Evolutionary conservation across 2,888 invertebrate genomes (phyloP), one percentile per base, ranked within the genome.

Genomic region (Sarcophaga subvicina): DNA sequence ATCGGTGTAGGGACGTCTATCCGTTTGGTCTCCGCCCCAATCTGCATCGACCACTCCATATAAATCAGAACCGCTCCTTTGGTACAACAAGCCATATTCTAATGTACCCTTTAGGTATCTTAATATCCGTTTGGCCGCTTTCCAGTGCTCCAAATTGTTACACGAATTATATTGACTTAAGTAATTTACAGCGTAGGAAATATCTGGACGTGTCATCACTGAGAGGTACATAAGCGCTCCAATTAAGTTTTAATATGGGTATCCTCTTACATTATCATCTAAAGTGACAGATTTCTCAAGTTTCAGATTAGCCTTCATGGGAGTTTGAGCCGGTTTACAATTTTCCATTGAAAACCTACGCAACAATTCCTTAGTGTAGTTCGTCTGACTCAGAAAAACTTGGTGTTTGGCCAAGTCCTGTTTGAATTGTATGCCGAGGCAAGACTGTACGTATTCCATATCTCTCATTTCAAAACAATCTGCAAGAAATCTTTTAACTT

Each of bases 321-420:
- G 81, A n/a, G 82, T 86, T 62, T 63, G 14, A 8, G 59, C 81
- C 14, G 86, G 63, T 62, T 87, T 88, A 47, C 88, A 87, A 27
- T 81, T 45, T 49, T 54, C 47, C 86, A 85, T 85, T 17, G 64
- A 69, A 4, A 84, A 86, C 11, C 80, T 80, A 12, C 79, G 25
- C 49, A 85, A 64, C 25, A 79, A 27, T 22, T 63, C 60, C 63
- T 83, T 37, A n/a, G 60, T 88, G 76, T 87, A 87, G n/a, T 47
- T 27, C 4, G 10, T 2, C 69, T 87, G 87, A 10, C 27, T 62
- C 20, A 84, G 62, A 62, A 59, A 27, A 14, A 78, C 47, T 62
- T 54, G 11, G 12, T 81, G 45, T 45, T 17, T 25, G 10, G 27
- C n/a, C 17, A 88, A 62, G 25, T 86, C 62, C 60, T 88, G 86